A percentile compares a stretch with the other conserved stretches of the same genome.
Evolutionary conservation across 2,797 vertebrate genomes (phyloP).

Genomic region (Protonibea diacanthus): DNA sequence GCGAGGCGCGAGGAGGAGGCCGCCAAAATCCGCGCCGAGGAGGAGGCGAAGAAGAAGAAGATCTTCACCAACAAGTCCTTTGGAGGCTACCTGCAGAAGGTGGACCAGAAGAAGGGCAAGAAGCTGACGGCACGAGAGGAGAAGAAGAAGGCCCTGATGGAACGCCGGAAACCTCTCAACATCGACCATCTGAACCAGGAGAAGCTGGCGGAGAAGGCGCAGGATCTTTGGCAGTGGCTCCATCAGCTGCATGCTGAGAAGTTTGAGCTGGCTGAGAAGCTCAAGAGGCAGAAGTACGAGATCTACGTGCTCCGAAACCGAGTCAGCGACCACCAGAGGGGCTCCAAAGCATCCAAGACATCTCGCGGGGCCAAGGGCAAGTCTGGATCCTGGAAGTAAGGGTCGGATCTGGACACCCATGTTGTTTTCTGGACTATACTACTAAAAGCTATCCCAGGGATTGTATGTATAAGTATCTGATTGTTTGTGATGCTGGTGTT

Average conservation of each 20-base stretch:
- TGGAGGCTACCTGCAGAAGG: conserved; percentile 87
- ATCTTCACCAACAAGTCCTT: conserved; percentile 87
- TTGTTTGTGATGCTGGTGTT: conserved; percentile 7
- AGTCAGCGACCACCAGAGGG: conserved; percentile 86
- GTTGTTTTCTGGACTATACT: conserved; percentile 45
- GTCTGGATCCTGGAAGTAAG: conserved; percentile 84
- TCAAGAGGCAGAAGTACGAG: conserved; percentile 88
- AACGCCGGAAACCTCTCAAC: conserved; percentile 85
- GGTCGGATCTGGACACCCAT: background rate
- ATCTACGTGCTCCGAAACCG: conserved; percentile 85
- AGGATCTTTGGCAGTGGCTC: conserved; percentile 86
- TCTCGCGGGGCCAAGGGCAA: conserved; percentile 79
- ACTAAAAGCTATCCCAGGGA: conserved; percentile 24
- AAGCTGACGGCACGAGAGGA: conserved; percentile 87
- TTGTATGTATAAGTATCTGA: conserved; percentile 20
- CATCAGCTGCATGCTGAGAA: conserved; percentile 85
- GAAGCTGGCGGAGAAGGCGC: conserved; percentile 85
- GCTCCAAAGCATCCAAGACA: conserved; percentile 82
- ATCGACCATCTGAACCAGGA: conserved; percentile 87
- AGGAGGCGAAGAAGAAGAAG: conserved; percentile 88
- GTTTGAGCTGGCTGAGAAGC: conserved; percentile 85
- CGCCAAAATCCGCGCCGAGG: conserved; percentile 82
- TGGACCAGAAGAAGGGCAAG: conserved; percentile 87
- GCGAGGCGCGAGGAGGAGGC: conserved; percentile 84
- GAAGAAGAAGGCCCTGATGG: conserved; percentile 86